Conservation (phyloP, 2,113 vertebrate genomes). For the Ornithorhynchus anatinus region DNA sequence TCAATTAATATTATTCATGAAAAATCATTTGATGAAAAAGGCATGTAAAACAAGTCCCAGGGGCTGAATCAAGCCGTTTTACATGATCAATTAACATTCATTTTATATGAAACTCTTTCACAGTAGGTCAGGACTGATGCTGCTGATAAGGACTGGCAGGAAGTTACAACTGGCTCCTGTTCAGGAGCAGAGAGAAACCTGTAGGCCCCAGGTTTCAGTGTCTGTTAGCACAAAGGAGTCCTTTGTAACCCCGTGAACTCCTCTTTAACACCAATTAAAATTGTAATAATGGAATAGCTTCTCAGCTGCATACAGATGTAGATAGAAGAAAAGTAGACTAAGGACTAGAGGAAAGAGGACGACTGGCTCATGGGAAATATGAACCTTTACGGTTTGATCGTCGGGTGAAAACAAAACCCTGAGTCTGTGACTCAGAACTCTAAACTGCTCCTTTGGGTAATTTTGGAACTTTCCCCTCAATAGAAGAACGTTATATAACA, state of each 20-base stretch:
- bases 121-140: neutral
- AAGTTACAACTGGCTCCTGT: neutral
- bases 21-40: no score
- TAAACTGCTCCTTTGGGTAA: neutral
- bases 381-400: neutral
- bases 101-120: no score
- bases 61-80: no score
- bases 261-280: neutral
- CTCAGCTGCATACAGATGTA: neutral
- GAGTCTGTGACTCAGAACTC: neutral
- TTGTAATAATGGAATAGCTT: neutral
- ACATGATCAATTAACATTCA: no score
- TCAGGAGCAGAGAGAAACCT: neutral
- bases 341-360: neutral
- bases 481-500: neutral
- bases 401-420: neutral
- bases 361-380: neutral
- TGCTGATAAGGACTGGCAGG: neutral
- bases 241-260: neutral
- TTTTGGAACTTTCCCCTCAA: neutral
- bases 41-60: no score
- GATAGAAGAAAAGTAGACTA: neutral
- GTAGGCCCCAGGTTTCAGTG: neutral
- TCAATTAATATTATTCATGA: no score
- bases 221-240: neutral